Conservation (phyloP, 1,140 invertebrate species). For the Penaeus japonicus region DNA sequence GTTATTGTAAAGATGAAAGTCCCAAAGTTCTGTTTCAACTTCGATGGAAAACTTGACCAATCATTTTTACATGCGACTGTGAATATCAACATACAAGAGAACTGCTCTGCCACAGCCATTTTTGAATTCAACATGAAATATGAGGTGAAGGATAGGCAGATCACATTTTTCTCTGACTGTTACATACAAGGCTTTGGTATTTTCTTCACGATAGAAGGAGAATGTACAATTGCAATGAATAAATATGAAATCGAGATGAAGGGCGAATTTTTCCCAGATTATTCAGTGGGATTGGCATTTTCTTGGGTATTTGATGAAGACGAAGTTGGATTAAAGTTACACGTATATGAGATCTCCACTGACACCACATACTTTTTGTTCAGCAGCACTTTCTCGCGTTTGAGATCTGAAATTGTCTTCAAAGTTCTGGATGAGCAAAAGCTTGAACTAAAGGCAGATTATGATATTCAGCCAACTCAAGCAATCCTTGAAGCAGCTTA, state of each 20-base stretch:
- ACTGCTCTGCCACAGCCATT: background rate
- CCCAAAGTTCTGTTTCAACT: background rate
- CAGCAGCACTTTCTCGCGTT: background rate
- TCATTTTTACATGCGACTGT: background rate
- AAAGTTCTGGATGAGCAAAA: background rate
- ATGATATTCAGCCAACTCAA: background rate
- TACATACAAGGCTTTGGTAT: too few species aligned
- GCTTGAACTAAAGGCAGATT: background rate
- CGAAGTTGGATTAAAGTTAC: too few species aligned
- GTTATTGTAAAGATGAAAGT: background rate
- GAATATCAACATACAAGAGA: background rate
- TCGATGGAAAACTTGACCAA: constrained; percentile 30
- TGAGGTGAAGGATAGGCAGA: background rate
- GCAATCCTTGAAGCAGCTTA: background rate
- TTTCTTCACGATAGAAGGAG: too few species aligned
- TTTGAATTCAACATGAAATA: background rate
- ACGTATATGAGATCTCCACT: too few species aligned
- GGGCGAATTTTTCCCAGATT: too few species aligned
- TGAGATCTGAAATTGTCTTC: background rate
- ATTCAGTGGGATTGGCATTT: too few species aligned
- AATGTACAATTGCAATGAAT: too few species aligned
- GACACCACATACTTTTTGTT: background rate
- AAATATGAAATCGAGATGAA: too few species aligned
- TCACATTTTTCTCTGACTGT: too few species aligned
- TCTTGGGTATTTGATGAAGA: too few species aligned